Percentiles rank a stretch among this genome's conserved stretches.
Conservation (phyloP, 2,113 vertebrate genomes). For the Anguilla rostrata region DNA sequence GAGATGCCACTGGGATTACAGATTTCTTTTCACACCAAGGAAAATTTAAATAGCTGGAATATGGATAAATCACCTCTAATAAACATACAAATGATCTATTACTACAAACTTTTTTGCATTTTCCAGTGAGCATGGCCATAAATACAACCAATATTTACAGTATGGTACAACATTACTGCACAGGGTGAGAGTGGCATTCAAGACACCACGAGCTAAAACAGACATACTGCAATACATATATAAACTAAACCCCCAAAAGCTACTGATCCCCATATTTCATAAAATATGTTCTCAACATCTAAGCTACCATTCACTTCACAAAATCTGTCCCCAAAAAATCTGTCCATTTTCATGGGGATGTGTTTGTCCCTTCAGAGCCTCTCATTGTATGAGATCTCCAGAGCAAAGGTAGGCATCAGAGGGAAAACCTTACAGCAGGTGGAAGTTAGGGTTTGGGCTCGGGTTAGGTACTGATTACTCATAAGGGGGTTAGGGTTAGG, state of each 20-base stretch:
- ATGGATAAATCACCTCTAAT: background rate
- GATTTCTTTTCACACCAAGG: background rate
- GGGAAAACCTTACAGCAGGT: background rate
- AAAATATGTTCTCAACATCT: background rate
- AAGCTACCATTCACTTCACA: background rate
- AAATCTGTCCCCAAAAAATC: background rate
- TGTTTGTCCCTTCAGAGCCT: too few species aligned
- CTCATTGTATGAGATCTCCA: too few species aligned
- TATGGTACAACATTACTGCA: background rate
- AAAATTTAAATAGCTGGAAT: background rate
- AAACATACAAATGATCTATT: background rate
- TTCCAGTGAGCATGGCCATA: background rate
- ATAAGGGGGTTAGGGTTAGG: background rate
- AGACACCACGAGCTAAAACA: background rate
- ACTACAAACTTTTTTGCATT: background rate
- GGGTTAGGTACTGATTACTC: background rate
- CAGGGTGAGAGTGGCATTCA: background rate
- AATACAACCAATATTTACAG: background rate
- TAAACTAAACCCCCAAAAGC: too few species aligned
- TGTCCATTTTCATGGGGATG: too few species aligned
- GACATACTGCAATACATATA: background rate
- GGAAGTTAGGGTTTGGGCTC: background rate
- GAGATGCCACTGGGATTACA: slow-evolving; percentile 51
- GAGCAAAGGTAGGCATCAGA: background rate
- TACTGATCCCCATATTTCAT: too few species aligned